These are phyloP conservation scores for Mesocricetus auratus DNA, from an alignment of 2,113 vertebrate species.

Conservation along the genomic window DNA sequence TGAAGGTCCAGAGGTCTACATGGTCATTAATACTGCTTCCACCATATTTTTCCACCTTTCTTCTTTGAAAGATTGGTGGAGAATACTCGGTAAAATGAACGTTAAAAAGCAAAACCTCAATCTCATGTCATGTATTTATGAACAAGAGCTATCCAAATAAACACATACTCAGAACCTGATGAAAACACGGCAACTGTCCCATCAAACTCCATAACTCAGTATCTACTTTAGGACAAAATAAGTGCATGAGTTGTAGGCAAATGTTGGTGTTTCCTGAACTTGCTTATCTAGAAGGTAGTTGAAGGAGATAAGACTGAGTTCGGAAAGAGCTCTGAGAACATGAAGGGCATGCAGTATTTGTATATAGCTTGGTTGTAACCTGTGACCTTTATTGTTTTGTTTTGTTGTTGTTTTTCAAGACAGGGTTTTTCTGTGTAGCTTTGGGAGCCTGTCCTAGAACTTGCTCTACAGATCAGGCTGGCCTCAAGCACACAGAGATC, in stretches of 20 bases:
- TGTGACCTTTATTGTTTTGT: neutral
- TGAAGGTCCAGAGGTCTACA: constrained; percentile 24
- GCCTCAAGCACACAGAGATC: too few species aligned
- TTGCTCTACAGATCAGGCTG: too few species aligned
- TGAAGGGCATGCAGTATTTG: neutral
- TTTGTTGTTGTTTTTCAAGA: too few species aligned
- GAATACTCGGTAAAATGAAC: constrained; percentile 63
- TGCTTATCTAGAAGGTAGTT: constrained; percentile 52
- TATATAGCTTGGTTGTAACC: neutral
- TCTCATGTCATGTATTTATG: constrained; percentile 55
- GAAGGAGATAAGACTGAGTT: constrained; percentile 39
- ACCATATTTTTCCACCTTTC: constrained; percentile 63
- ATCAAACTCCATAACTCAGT: constrained; percentile 44
- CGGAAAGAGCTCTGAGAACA: constrained; percentile 3
- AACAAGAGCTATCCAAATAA: constrained; percentile 70
- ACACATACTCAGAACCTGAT: constrained; percentile 61
- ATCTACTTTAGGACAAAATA: constrained; percentile 51
- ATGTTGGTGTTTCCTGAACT: constrained; percentile 50
- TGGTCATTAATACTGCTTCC: constrained; percentile 11
- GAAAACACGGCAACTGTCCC: constrained; percentile 31
- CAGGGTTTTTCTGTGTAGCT: too few species aligned
- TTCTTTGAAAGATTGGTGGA: constrained; percentile 67
- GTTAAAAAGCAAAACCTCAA: constrained; percentile 69
- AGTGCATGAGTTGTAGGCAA: neutral
- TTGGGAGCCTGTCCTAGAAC: too few species aligned